Evolutionary conservation across 2,797 vertebrate genomes (phyloP).

Genomic region (Stomatorhinus walkeri): DNA sequence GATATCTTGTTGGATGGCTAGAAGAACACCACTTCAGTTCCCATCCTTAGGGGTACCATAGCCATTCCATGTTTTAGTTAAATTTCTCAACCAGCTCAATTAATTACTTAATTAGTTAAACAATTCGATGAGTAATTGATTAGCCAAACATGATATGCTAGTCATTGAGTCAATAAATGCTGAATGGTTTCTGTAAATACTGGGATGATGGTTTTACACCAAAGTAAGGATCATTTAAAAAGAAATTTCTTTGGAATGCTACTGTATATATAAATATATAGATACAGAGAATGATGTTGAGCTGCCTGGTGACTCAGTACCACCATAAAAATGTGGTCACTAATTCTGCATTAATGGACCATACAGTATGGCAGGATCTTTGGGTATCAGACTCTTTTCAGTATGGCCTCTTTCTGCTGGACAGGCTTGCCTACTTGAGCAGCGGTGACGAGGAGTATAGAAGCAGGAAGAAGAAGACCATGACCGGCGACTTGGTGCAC

Average conservation of each 20-base stretch:
- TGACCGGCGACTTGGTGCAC: conserved; percentile 39
- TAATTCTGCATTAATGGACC: neutral
- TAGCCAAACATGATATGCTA: neutral
- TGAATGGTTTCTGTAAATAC: neutral
- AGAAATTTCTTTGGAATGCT: neutral
- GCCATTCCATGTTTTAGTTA: neutral
- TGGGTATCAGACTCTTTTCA: neutral
- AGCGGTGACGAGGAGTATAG: conserved; percentile 44
- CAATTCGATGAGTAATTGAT: neutral
- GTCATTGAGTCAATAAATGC: neutral
- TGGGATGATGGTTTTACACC: neutral
- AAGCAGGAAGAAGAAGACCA: conserved; percentile 42
- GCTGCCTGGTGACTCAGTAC: neutral
- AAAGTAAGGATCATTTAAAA: neutral
- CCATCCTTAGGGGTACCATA: neutral
- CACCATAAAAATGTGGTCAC: neutral
- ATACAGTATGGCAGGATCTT: neutral
- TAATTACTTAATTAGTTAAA: neutral
- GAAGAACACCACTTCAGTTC: neutral
- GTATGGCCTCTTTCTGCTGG: neutral
- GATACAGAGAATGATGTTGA: neutral
- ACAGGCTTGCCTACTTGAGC: conserved; percentile 50
- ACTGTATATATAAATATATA: neutral
- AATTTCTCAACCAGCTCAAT: neutral
- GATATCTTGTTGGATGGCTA: neutral